Conservation (phyloP, 1,140 invertebrate genomes). For the Macrostomum lignano region DNA sequence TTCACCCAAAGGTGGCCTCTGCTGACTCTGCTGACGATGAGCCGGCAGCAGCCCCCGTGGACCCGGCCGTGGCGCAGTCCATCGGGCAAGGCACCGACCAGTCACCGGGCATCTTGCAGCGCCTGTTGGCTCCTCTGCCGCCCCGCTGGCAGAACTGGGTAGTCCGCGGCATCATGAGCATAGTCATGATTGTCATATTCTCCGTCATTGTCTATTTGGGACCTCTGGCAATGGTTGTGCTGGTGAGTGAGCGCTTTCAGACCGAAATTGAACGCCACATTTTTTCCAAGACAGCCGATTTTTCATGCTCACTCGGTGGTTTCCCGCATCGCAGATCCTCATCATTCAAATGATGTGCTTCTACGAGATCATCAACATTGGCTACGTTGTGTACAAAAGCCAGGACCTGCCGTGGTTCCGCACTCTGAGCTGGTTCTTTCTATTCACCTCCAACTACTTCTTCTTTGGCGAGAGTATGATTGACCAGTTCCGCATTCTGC, state of each 20-base stretch:
- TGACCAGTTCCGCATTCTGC: conserved; percentile 73
- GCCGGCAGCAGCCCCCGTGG: too few relatives aligned
- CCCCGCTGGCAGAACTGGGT: conserved; percentile 91
- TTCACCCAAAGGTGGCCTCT: too few relatives aligned
- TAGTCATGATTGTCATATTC: conserved; percentile 79
- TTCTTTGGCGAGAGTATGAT: conserved; percentile 91
- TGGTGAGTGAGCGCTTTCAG: conserved; percentile 39
- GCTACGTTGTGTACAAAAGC: conserved; percentile 83
- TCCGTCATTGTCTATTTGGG: conserved; percentile 76
- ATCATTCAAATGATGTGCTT: conserved; percentile 97
- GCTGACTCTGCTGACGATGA: too few relatives aligned
- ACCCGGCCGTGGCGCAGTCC: too few relatives aligned
- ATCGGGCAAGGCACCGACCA: conserved; percentile 6
- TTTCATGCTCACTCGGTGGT: too few relatives aligned
- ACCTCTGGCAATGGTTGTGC: conserved; percentile 68
- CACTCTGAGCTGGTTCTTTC: conserved; percentile 92
- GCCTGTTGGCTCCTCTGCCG: background rate
- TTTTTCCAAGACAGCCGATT: too few relatives aligned
- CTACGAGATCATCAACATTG: conserved; percentile 96
- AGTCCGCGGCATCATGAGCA: conserved; percentile 75
- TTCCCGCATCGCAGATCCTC: conserved; percentile 39
- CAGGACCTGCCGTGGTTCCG: conserved; percentile 94
- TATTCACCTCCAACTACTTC: conserved; percentile 92
- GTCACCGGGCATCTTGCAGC: background rate
- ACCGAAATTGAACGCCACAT: conserved; percentile 3